Conservation (phyloP, 2,797 vertebrate genomes). For the Xenops minutus region DNA sequence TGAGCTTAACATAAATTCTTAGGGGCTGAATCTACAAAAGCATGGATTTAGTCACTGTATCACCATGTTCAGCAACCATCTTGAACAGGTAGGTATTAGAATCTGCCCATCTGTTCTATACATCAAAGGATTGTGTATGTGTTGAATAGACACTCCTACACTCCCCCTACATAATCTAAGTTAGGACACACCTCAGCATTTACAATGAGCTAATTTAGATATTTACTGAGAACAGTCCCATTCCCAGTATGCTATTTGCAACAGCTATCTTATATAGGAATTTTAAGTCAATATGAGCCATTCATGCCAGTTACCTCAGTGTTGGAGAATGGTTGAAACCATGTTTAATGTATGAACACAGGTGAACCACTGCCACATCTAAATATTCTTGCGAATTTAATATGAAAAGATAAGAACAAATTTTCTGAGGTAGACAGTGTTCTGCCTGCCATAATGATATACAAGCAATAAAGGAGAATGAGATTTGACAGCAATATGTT, state of each 20-base stretch:
- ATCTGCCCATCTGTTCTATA: background rate
- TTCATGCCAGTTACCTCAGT: background rate
- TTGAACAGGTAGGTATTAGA: background rate
- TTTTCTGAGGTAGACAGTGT: background rate
- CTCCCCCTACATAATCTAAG: background rate
- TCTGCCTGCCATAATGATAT: background rate
- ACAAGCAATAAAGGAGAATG: background rate
- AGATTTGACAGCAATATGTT: background rate
- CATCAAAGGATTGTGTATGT: background rate
- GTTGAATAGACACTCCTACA: background rate
- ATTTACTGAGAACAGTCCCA: background rate
- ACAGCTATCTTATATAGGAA: background rate
- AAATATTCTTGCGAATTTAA: background rate
- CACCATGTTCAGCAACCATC: background rate
- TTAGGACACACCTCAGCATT: background rate
- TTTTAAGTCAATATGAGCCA: background rate
- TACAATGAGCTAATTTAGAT: background rate
- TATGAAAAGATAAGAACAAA: background rate
- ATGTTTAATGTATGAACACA: background rate
- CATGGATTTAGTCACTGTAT: background rate
- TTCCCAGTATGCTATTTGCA: background rate
- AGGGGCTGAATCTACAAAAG: background rate
- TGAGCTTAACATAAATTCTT: background rate
- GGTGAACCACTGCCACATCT: background rate
- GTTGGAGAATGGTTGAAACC: background rate